Percentiles rank a stretch among this genome's conserved stretches.
Conservation (phyloP, 2,888 invertebrate species). For the Minunthozetes semirufus region DNA sequence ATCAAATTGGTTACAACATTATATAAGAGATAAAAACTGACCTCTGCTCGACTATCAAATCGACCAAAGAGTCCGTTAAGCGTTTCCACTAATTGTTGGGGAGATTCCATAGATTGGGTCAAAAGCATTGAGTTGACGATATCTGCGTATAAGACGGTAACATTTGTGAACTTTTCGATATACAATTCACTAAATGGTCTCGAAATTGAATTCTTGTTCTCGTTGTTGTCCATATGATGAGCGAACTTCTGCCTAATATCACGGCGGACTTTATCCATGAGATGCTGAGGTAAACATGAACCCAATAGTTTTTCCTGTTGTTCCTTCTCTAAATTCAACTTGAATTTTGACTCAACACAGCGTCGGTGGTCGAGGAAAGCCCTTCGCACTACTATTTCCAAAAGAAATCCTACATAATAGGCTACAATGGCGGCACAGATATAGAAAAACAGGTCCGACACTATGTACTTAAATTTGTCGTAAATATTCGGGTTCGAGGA, state of each 20-base stretch:
- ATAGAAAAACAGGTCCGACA: constrained; percentile 61
- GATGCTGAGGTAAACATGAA: constrained; percentile 64
- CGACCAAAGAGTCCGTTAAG: constrained; percentile 82
- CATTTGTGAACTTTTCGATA: constrained; percentile 79
- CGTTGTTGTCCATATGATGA: constrained; percentile 23
- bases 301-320: constrained; percentile 60
- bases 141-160: constrained; percentile 81
- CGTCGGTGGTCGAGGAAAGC: constrained; percentile 80
- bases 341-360: constrained; percentile 74
- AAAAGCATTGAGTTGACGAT: constrained; percentile 86
- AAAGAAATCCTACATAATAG: constrained; percentile 77
- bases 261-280: constrained; percentile 59
- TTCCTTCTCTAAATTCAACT: constrained; percentile 72
- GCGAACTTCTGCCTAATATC: constrained; percentile 53
- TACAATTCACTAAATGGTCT: constrained; percentile 64
- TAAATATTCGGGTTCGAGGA: neutral
- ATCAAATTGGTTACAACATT: no score
- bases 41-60: constrained; percentile 81
- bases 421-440: constrained; percentile 74
- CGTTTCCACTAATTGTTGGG: constrained; percentile 73
- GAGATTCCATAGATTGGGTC: constrained; percentile 67
- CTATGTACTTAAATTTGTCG: constrained; percentile 19
- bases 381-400: constrained; percentile 74
- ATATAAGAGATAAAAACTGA: neutral
- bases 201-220: constrained; percentile 38